Evolutionary conservation across 2,113 vertebrate species (phyloP), one percentile per base, ranked within the genome.

Genomic region (Procavia capensis): DNA sequence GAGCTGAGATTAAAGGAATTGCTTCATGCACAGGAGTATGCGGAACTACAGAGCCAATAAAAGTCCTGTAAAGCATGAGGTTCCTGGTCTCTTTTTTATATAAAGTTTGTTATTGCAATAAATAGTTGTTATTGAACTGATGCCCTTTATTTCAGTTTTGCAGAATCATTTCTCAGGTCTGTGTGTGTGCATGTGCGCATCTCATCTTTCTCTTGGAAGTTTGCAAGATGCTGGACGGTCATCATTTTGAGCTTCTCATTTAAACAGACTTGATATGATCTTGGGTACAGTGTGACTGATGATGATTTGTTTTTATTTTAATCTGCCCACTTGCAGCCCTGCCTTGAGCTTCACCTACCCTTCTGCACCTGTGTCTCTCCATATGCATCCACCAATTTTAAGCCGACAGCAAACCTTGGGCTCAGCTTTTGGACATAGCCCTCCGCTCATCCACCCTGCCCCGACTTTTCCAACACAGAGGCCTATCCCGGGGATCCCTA

Each of bases 351-450:
- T 99, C 92, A 99, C 99, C 92, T 99, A 99, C 97, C 99, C 99
- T 96, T 99, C 99, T 2, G 99, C 99, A 24, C 99, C 99, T 0
- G 99, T 99, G 93, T 99, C 99, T 68, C 98, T 99, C 64, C 99
- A 99, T 75, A 99, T 99, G 99, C 99, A 99, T 98, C 99, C 99
- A 91, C 99, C 99, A 97, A 99, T 99, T 95, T 98, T 99, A 90
- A 99, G 99, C 95, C 99, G 99, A 11, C 99, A 99, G 43, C 99
- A 99, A 83, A 99, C 99, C 90, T 96, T 99, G 95, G 99, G 99
- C 90, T 99, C 99, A 0, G 99, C 99, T 57, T 99, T 99, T 43
- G 99, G 99, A 98, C 99, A 99, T 98, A 99, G 99, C 90, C 99
- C 99, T 70, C 99, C 99, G 0, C 99, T 99, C 97, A 99, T 99